Conservation (phyloP, 2,797 vertebrate genomes). For the Muraenolepis orangiensis region DNA sequence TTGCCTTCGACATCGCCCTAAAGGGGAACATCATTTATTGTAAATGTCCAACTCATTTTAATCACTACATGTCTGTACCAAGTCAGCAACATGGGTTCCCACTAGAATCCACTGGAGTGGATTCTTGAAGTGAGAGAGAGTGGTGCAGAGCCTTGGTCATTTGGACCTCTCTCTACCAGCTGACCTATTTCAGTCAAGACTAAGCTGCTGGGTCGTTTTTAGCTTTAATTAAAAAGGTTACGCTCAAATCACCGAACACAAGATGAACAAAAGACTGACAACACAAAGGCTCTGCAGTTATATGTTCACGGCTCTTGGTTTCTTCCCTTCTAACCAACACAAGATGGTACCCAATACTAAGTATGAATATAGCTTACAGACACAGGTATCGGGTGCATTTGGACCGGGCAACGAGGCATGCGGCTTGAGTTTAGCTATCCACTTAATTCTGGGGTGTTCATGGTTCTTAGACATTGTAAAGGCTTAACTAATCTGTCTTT, state of each 20-base stretch:
- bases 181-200: slow-evolving; percentile 17
- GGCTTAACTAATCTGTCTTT: slow-evolving; percentile 68
- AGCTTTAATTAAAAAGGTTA: slow-evolving; percentile 17
- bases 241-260: slow-evolving; percentile 34
- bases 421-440: slow-evolving; percentile 59
- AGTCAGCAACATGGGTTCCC: not conserved
- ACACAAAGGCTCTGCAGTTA: not conserved
- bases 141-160: slow-evolving; percentile 39
- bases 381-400: slow-evolving; percentile 36
- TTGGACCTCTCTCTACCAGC: slow-evolving; percentile 41
- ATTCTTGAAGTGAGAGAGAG: not conserved
- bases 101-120: not conserved
- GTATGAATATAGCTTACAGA: slow-evolving; percentile 20
- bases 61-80: not conserved
- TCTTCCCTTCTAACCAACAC: not conserved
- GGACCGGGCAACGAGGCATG: slow-evolving; percentile 54
- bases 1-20: not conserved
- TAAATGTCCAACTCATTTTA: not conserved
- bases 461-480: slow-evolving; percentile 60
- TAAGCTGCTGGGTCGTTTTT: slow-evolving; percentile 25
- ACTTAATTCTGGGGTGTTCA: slow-evolving; percentile 49
- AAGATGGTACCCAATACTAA: not conserved
- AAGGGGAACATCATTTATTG: not conserved
- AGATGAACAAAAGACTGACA: not conserved
- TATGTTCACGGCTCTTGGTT: not conserved